These are phyloP conservation scores for Acleris laterana DNA, from an alignment of 2,888 invertebrate species.

Conservation along the genomic window DNA sequence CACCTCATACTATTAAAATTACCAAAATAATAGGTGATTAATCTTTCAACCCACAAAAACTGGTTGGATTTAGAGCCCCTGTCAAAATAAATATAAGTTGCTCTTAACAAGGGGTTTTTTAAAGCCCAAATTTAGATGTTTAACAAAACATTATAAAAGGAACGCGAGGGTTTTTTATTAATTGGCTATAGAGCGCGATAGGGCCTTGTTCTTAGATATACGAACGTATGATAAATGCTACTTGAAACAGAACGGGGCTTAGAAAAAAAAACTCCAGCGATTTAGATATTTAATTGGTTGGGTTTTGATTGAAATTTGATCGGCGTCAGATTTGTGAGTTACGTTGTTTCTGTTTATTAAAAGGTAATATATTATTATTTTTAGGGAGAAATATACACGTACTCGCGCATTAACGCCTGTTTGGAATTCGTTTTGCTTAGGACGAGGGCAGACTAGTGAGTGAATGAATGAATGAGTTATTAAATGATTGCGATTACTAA, in stretches of 20 bases:
- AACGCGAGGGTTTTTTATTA: slow-evolving; percentile 64
- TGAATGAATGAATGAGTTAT: slow-evolving; percentile 2
- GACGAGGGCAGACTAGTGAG: slow-evolving; percentile 48
- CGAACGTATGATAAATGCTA: slow-evolving; percentile 36
- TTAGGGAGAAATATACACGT: slow-evolving; percentile 61
- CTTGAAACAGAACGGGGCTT: no score
- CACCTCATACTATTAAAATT: slow-evolving; percentile 78
- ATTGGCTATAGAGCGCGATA: slow-evolving; percentile 68
- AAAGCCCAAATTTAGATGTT: slow-evolving; percentile 80
- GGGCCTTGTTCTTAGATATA: slow-evolving; percentile 48
- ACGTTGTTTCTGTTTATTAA: no score
- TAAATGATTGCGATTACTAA: not conserved
- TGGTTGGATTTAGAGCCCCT: slow-evolving; percentile 65
- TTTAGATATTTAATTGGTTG: no score
- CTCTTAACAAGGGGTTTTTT: slow-evolving; percentile 60
- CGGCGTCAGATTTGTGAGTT: no score
- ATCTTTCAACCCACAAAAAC: slow-evolving; percentile 71
- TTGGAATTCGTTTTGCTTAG: slow-evolving; percentile 52
- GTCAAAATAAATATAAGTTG: slow-evolving; percentile 77
- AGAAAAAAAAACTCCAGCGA: no score
- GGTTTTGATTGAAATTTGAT: no score
- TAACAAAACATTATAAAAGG: slow-evolving; percentile 77
- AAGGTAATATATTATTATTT: slow-evolving; percentile 47
- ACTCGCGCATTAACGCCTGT: slow-evolving; percentile 60
- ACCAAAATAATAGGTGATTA: slow-evolving; percentile 78